phyloP scores from a whole-genome alignment of 2,888 invertebrate species.

The Acrocyrtus sp. region DNA sequence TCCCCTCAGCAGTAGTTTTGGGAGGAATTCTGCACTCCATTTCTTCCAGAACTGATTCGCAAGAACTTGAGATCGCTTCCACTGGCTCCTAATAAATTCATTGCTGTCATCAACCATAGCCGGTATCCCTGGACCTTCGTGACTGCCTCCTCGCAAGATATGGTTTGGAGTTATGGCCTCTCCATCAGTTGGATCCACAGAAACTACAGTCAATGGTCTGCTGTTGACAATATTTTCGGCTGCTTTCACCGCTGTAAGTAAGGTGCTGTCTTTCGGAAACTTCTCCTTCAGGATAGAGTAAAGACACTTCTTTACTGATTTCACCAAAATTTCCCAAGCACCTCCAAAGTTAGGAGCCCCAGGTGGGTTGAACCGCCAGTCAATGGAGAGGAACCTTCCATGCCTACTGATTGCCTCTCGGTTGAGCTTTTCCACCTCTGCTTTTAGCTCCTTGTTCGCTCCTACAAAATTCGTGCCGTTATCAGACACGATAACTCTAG shows the following conservation, averaged over 20 bases:
- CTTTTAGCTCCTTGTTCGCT: slow-evolving; percentile 3
- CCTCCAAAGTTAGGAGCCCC: slow-evolving; percentile 1
- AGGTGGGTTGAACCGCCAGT: background rate
- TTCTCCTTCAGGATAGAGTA: background rate
- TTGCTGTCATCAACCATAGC: background rate
- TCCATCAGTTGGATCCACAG: background rate
- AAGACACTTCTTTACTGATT: slow-evolving; percentile 7
- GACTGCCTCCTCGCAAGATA: background rate
- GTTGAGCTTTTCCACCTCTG: background rate
- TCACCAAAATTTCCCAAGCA: background rate
- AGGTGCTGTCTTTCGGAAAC: slow-evolving; percentile 1
- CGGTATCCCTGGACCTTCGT: slow-evolving; percentile 8
- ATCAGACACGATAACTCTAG: slow-evolving; percentile 1
- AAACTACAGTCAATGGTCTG: slow-evolving; percentile 16
- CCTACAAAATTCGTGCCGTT: slow-evolving; percentile 30
- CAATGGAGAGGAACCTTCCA: background rate
- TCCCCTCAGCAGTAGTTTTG: background rate
- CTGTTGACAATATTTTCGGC: slow-evolving; percentile 18
- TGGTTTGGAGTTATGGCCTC: slow-evolving; percentile 21
- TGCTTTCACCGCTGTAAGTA: slow-evolving; percentile 14
- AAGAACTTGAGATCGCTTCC: background rate
- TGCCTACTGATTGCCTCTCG: background rate
- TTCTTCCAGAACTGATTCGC: slow-evolving; percentile 13
- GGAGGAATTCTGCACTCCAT: slow-evolving; percentile 15
- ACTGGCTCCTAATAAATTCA: background rate